Evolutionary conservation across 2,113 vertebrate genomes (phyloP).

Genomic region (Ophiodon elongatus): DNA sequence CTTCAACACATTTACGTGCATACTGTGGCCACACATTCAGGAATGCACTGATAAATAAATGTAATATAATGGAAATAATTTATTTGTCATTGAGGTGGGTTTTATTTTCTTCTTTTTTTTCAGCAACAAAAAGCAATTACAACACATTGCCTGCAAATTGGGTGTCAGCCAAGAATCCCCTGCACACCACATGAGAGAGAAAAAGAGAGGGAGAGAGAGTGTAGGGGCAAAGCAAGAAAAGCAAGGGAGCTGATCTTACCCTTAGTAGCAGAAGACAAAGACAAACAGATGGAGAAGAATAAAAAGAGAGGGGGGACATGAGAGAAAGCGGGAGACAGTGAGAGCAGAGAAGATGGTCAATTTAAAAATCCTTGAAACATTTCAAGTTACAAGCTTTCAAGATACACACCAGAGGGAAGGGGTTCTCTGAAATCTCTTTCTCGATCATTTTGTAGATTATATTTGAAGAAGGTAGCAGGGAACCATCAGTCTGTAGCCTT

Average conservation of each 20-base stretch:
- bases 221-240: constrained; percentile 10
- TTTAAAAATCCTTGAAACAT: constrained; percentile 56
- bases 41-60: constrained; percentile 27
- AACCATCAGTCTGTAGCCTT: not conserved
- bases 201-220: constrained; percentile 6
- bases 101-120: constrained; percentile 19
- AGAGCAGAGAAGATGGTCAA: constrained; percentile 35
- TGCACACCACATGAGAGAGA: constrained; percentile 10
- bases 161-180: constrained; percentile 66
- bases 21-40: constrained; percentile 1
- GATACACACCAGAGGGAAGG: constrained; percentile 5
- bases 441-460: constrained; percentile 27
- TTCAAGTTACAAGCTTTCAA: constrained; percentile 48
- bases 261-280: constrained; percentile 51
- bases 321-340: constrained; percentile 20
- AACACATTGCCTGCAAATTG: constrained; percentile 67
- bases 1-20: constrained; percentile 1
- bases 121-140: constrained; percentile 76
- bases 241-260: constrained; percentile 30
- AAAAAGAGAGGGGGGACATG: constrained; percentile 14
- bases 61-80: constrained; percentile 34
- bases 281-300: constrained; percentile 62
- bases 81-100: constrained; percentile 25
- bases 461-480: not conserved
- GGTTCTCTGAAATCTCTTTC: constrained; percentile 15